These are phyloP conservation scores for Bombyx huttoni DNA, from an alignment of 2,888 invertebrate genomes.

Conservation along the genomic window DNA sequence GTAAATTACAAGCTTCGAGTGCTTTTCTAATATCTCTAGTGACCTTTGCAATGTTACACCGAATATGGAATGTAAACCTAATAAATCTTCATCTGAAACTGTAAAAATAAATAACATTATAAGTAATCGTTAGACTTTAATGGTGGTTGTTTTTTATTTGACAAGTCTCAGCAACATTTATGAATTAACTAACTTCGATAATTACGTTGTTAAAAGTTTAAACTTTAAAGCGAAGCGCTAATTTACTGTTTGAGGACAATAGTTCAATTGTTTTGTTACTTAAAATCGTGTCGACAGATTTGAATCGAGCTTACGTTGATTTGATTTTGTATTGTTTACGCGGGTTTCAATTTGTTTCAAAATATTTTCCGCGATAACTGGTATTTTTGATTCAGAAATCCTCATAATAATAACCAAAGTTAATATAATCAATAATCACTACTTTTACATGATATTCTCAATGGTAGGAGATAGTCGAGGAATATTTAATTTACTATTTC, in stretches of 20 bases:
- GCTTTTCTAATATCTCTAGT: constrained; percentile 74
- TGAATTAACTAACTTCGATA: no score
- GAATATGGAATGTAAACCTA: constrained; percentile 72
- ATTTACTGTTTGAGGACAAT: not conserved
- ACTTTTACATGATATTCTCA: not conserved
- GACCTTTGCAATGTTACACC: constrained; percentile 73
- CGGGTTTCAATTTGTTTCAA: constrained; percentile 27
- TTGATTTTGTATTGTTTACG: constrained; percentile 14
- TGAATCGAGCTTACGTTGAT: constrained; percentile 14
- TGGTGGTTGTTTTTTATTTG: no score
- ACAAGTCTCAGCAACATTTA: no score
- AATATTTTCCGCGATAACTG: constrained; percentile 21
- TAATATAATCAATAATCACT: not conserved
- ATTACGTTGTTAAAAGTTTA: no score
- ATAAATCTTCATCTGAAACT: constrained; percentile 74
- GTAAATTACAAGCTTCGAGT: constrained; percentile 61
- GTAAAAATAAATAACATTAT: not conserved
- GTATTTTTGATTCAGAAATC: constrained; percentile 18
- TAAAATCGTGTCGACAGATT: not conserved
- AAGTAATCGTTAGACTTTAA: no score
- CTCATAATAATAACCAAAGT: constrained; percentile 13
- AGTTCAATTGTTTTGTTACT: not conserved
- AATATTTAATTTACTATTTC: no score
- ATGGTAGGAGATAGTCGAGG: no score
- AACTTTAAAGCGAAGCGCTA: not conserved